These are phyloP conservation scores for Apamea crenata DNA, from an alignment of 2,888 invertebrate species.

Conservation along the genomic window DNA sequence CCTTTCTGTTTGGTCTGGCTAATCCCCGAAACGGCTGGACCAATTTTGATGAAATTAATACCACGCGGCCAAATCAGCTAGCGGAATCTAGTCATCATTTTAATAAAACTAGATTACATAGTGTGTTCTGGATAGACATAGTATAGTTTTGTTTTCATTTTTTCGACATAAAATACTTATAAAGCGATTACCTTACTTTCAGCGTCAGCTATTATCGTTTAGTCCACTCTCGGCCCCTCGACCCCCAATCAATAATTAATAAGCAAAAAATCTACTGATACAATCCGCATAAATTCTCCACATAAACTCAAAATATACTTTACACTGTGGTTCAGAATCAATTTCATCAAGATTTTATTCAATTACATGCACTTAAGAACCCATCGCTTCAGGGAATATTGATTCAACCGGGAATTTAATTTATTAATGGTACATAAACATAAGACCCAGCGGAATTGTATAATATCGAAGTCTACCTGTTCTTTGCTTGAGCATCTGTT, in stretches of 20 bases:
- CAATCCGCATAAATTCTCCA: not conserved
- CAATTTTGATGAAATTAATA: too few species aligned
- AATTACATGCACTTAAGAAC: constrained; percentile 39
- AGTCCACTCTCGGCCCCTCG: too few species aligned
- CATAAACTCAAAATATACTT: not conserved
- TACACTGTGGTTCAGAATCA: constrained; percentile 17
- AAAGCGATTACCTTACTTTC: not conserved
- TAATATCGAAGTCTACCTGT: not conserved
- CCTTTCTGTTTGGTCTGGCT: too few species aligned
- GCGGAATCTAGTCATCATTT: not conserved
- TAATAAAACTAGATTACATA: not conserved
- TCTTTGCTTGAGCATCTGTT: not conserved
- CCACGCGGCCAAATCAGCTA: too few species aligned
- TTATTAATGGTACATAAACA: not conserved
- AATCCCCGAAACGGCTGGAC: too few species aligned
- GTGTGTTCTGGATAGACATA: not conserved
- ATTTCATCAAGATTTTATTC: constrained; percentile 53
- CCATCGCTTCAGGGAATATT: constrained; percentile 39
- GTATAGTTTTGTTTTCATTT: not conserved
- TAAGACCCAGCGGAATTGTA: not conserved
- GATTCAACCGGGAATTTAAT: constrained; percentile 36
- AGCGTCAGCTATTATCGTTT: too few species aligned
- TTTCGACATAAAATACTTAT: not conserved
- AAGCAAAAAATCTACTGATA: not conserved
- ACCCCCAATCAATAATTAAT: too few species aligned